Evolutionary conservation across 2,797 vertebrate species (phyloP).

Genomic region (Apodemus agrarius): DNA sequence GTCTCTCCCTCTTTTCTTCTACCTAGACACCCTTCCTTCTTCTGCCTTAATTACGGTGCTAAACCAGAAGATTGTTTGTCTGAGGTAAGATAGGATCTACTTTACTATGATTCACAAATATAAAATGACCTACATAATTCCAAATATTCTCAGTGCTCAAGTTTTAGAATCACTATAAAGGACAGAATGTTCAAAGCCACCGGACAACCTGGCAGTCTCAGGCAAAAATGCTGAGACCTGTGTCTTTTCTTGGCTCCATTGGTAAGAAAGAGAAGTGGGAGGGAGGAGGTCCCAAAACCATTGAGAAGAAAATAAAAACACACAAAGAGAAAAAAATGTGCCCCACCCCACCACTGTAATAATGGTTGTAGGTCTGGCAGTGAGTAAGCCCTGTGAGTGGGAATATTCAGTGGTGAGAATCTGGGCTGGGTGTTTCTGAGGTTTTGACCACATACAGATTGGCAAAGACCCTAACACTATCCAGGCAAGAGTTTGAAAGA

Average conservation of each 20-base stretch:
- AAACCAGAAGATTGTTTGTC: slow-evolving; percentile 38
- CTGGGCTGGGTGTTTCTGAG: not conserved
- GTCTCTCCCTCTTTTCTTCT: not conserved
- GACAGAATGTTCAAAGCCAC: slow-evolving; percentile 60
- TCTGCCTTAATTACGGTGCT: not conserved
- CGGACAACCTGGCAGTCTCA: not conserved
- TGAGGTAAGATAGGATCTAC: slow-evolving; percentile 2
- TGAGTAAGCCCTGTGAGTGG: not conserved
- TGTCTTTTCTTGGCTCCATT: not conserved
- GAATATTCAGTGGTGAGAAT: not conserved
- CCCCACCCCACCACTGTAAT: not conserved
- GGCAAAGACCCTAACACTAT: not conserved
- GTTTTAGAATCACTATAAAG: slow-evolving; percentile 44
- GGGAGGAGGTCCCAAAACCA: not conserved
- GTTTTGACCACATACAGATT: not conserved
- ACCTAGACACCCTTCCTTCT: not conserved
- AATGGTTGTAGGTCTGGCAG: not conserved
- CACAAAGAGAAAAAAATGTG: not conserved
- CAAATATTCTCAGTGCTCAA: slow-evolving; percentile 19
- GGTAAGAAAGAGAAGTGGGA: slow-evolving; percentile 38
- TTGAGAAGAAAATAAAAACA: not conserved
- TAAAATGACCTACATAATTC: slow-evolving; percentile 31
- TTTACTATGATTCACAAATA: slow-evolving; percentile 37
- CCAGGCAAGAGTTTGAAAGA: not conserved
- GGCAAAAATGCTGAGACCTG: not conserved